Evolutionary conservation across 2,888 invertebrate species (phyloP), one percentile per base, ranked within the genome.

Genomic region (Pocota personata): DNA sequence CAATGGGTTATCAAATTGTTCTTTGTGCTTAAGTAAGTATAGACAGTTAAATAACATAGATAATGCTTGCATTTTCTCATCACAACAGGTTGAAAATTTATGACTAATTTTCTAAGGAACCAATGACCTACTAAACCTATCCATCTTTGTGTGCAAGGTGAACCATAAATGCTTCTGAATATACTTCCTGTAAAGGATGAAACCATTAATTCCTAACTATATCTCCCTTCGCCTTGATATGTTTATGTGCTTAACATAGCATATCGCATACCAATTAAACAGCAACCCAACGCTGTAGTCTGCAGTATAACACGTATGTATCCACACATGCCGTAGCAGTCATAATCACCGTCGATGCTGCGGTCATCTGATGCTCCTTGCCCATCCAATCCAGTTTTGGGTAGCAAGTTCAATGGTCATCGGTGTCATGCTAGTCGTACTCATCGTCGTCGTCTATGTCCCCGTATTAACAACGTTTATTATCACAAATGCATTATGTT

Each of bases 401-500:
- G 10, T 50, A 32, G 24, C 14, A 40, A 52, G 76, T 50, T 57
- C 57, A 71, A 66, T 76, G 71, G 82, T 76, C 76, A 82, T 78
- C 72, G 76, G 19, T 35, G 52, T 40, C 58, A 50, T 24, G 16
- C 14, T 55, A 21, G 16, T 75, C 14, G 35, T 60, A 30, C 27
- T 24, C 50, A 21, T 40, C 50, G 30, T 40, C 76, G 50, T 35
- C 37, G 58, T 35, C 58, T 50, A 80, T 43, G 37, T 78, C 67
- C 62, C 57, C 55, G 73, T 52, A 86, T 86, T 86, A 86, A 86
- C 86, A 82, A 86, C 86, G 66, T 86, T 86, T 86, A 86, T 82
- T 82, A 82, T 82, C 86, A 77, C 82, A 86, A 86, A 86, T 86
- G 76, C 82, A 86, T 86, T 86, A 86, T 86, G 86, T 82, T 86